phyloP scores from a whole-genome alignment of 2,888 invertebrate genomes.

The Venusia cambrica region DNA sequence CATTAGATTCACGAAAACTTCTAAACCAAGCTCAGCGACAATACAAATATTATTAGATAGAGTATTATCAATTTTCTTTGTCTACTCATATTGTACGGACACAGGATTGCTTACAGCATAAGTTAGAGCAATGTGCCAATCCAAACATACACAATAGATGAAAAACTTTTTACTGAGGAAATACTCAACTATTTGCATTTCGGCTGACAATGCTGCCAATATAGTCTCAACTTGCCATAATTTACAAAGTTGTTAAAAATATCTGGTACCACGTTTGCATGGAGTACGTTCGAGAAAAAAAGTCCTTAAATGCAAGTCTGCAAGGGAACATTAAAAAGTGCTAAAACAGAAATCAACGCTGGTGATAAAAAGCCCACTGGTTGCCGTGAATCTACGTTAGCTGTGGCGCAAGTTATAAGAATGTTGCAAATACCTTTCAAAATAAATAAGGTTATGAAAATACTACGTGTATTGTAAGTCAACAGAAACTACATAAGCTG shows the following conservation, averaged over 20 bases:
- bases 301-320: slow-evolving; percentile 35
- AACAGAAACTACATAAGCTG: too few relatives aligned
- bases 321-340: slow-evolving; percentile 58
- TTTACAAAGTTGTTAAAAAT: too few relatives aligned
- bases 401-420: slow-evolving; percentile 11
- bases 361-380: slow-evolving; percentile 50
- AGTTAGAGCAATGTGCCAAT: slow-evolving; percentile 10
- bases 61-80: slow-evolving; percentile 2
- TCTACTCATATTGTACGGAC: too few relatives aligned
- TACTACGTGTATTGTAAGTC: too few relatives aligned
- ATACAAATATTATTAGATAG: too few relatives aligned
- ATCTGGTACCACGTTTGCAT: too few relatives aligned
- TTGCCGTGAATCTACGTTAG: slow-evolving; percentile 11
- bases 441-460: too few relatives aligned
- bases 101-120: slow-evolving; percentile 1
- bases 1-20: too few relatives aligned
- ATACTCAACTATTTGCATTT: slow-evolving; percentile 17
- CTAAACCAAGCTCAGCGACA: too few relatives aligned
- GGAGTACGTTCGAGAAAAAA: too few relatives aligned
- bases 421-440: too few relatives aligned
- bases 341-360: slow-evolving; percentile 63
- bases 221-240: too few relatives aligned
- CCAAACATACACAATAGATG: slow-evolving; percentile 13
- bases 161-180: slow-evolving; percentile 10
- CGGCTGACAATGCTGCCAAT: slow-evolving; percentile 26